Evolutionary conservation across 2,888 invertebrate species (phyloP).

Genomic region (Caradrina kadenii): DNA sequence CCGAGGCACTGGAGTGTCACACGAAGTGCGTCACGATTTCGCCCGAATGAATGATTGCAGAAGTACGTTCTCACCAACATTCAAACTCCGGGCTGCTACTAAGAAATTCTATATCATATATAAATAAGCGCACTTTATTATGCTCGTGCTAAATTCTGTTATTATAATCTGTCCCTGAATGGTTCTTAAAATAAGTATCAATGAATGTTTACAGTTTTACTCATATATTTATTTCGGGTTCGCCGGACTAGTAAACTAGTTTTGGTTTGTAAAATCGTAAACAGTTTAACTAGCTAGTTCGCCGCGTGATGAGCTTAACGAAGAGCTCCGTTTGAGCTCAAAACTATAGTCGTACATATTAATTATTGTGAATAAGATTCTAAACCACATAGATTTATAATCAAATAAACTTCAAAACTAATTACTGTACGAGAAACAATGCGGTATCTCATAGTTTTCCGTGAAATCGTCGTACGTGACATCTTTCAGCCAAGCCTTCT

Average conservation of each 20-base stretch:
- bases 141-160: not conserved
- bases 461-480: no score
- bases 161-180: not conserved
- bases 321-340: not conserved
- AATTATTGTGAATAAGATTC: not conserved
- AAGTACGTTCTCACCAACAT: not conserved
- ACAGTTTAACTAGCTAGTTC: not conserved
- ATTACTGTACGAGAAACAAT: no score
- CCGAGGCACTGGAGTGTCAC: no score
- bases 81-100: not conserved
- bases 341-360: not conserved
- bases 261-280: not conserved
- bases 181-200: slow-evolving; percentile 2
- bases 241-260: no score
- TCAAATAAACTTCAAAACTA: no score
- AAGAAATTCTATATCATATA: not conserved
- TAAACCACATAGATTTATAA: no score
- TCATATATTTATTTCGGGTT: not conserved
- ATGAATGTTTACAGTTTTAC: slow-evolving; percentile 7
- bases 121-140: no score
- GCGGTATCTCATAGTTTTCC: no score
- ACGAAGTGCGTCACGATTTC: no score
- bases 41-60: no score
- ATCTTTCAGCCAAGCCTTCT: no score
- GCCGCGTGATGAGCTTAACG: not conserved